Evolutionary conservation across 1,140 invertebrate genomes (phyloP).

Genomic region (Heliconius eleuchia): DNA sequence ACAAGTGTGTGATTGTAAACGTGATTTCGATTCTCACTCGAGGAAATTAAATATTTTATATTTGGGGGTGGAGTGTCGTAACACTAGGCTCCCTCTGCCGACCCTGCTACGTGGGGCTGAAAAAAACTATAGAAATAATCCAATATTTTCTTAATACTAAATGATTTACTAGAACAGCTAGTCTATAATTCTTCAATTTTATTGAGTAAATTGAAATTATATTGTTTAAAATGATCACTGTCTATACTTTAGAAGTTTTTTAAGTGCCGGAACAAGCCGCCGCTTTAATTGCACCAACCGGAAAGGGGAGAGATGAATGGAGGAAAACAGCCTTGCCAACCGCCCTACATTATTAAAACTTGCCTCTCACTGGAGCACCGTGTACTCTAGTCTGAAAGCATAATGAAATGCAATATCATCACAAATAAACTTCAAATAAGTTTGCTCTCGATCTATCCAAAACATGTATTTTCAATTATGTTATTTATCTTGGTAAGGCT

Average conservation of each 20-base stretch:
- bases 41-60: too few species aligned
- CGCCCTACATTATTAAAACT: constrained; percentile 78
- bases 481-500: background rate
- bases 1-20: too few species aligned
- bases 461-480: constrained; percentile 12
- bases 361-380: constrained; percentile 60
- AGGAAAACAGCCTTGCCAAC: constrained; percentile 73
- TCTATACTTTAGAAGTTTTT: constrained; percentile 77
- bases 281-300: constrained; percentile 77
- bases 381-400: constrained; percentile 51
- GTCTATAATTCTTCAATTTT: background rate
- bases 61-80: too few species aligned
- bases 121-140: too few species aligned
- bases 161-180: too few species aligned
- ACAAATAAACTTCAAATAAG: constrained; percentile 35
- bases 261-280: constrained; percentile 75
- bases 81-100: too few species aligned
- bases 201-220: background rate
- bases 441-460: constrained; percentile 25
- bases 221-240: constrained; percentile 59
- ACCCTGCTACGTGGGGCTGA: too few species aligned
- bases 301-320: constrained; percentile 78
- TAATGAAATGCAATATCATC: constrained; percentile 35
- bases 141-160: too few species aligned
- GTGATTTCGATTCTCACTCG: too few species aligned